Evolutionary conservation across 2,888 invertebrate species (phyloP), one percentile per base, ranked within the genome.

Genomic region (Apoderus coryli): DNA sequence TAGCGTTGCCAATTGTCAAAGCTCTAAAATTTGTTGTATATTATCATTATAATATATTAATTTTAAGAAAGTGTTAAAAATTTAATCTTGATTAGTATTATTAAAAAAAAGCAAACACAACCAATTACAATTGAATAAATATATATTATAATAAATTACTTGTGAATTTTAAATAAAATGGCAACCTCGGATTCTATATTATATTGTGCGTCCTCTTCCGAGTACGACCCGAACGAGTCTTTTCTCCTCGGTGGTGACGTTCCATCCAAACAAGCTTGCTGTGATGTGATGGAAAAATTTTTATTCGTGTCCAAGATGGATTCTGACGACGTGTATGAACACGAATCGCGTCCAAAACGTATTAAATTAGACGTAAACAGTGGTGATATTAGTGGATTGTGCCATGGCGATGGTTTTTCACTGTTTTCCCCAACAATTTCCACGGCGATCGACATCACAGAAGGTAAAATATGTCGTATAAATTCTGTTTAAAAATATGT

Each of bases 291-390:
- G n/a, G 31, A 28, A 30, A 29, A 12, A 33, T 36, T 48, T 49
- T 53, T 52, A 55, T 56, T 57, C 56, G 57, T 59, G 58, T 58
- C 56, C 54, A 59, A 58, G 48, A 59, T 59, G 59, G 58, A 58
- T 52, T 53, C 58, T 53, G 49, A 50, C 50, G 56, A 56, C 49
- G 54, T 53, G 45, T 47, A 48, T 45, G 55, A 56, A 54, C 54
- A 56, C 51, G 57, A 53, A 56, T 57, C 56, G 45, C 41, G 50
- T 47, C 54, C 54, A 43, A 59, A 59, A 51, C 47, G 58, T 40
- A 48, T 53, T 35, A 58, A 57, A 56, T 50, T 56, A 36, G 57
- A 57, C 46, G 28, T 47, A 38, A 44, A 44, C 43, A 53, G 45
- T 39, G 43, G 50, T 37, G 49, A 50, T 49, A 42, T 42, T 36